Evolutionary conservation across 2,888 invertebrate species (phyloP).

Genomic region (Nomada goodeniana): DNA sequence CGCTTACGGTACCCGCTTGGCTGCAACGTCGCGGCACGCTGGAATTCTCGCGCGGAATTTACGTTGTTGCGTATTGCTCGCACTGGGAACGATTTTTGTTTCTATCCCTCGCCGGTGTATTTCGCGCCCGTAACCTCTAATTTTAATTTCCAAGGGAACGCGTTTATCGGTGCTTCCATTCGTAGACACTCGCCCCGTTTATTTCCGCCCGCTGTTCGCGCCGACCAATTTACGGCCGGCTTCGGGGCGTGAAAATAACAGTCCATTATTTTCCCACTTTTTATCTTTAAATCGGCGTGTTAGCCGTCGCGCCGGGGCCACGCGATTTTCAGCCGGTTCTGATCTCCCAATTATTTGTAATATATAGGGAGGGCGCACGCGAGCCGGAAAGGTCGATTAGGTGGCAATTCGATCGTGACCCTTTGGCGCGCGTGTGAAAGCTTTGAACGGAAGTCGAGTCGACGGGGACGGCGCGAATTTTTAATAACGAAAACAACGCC

Average conservation of each 20-base stretch:
- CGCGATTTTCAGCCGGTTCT: neutral
- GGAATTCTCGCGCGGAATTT: too few species aligned
- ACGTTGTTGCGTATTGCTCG: too few species aligned
- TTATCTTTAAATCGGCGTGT: slow-evolving; percentile 15
- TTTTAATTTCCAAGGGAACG: too few species aligned
- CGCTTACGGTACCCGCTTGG: too few species aligned
- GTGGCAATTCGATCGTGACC: neutral
- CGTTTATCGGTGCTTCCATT: too few species aligned
- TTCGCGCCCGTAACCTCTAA: too few species aligned
- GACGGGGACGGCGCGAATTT: neutral
- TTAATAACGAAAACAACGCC: neutral
- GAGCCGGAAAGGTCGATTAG: neutral
- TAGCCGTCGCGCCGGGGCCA: slow-evolving; percentile 13
- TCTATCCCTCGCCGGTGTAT: too few species aligned
- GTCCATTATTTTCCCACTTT: slow-evolving; percentile 19
- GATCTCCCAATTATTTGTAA: slow-evolving; percentile 6
- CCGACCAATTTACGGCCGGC: neutral
- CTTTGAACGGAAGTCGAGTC: neutral
- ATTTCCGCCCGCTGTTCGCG: neutral
- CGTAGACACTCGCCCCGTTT: neutral
- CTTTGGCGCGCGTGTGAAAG: neutral
- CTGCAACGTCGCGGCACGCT: too few species aligned
- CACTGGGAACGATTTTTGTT: too few species aligned
- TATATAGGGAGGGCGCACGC: slow-evolving; percentile 7
- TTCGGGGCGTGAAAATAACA: slow-evolving; percentile 28